Conservation (phyloP, 2,113 vertebrate genomes). For the Accipiter virgatus region DNA sequence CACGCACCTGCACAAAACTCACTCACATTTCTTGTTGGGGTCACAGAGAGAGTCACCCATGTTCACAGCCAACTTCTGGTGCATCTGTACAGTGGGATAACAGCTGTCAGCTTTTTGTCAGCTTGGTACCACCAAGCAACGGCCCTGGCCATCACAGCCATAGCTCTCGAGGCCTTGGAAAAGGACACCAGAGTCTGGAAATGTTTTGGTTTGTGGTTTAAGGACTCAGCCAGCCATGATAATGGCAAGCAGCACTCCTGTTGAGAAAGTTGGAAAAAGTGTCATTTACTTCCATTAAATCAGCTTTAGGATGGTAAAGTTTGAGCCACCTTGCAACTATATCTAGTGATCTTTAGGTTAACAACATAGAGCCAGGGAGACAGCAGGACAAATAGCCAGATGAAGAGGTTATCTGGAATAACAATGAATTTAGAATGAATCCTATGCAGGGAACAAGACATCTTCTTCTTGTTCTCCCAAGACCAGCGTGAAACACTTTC, state of each 20-base stretch:
- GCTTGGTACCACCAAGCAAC: background rate
- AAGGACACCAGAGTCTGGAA: background rate
- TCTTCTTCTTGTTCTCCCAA: background rate
- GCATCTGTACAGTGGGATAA: background rate
- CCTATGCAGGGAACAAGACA: background rate
- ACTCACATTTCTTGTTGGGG: fast-evolving
- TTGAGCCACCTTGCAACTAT: background rate
- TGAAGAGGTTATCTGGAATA: background rate
- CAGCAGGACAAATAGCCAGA: background rate
- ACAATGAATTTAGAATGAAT: background rate
- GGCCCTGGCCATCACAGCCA: fast-evolving
- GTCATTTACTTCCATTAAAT: background rate
- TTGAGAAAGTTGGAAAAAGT: background rate
- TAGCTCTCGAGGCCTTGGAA: background rate
- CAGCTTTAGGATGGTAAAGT: background rate
- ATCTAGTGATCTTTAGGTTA: background rate
- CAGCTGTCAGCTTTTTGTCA: background rate
- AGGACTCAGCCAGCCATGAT: background rate
- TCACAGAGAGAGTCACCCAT: background rate
- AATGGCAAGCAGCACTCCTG: background rate
- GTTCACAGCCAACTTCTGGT: background rate
- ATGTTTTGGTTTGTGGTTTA: background rate
- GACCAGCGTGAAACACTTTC: background rate
- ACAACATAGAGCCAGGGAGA: background rate
- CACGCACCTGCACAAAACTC: background rate